Evolutionary conservation across 2,888 invertebrate genomes (phyloP), one percentile per base, ranked within the genome.

Genomic region (Oxycera nigricornis): DNA sequence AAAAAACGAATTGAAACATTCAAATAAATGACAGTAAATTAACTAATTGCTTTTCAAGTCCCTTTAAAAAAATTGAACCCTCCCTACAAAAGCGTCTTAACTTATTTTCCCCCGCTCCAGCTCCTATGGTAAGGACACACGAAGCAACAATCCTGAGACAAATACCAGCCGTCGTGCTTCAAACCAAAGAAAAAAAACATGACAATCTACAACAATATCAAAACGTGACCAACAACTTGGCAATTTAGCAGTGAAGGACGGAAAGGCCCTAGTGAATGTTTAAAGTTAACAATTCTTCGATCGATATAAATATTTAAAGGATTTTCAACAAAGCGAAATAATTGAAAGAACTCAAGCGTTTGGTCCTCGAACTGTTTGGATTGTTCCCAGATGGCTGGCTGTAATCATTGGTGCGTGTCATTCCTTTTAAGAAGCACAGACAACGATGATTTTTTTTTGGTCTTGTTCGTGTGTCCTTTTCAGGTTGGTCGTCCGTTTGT

Each of bases 261-360:
- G 17, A 20, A 31, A 35, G 62, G n/a, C n/a, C n/a, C n/a, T n/a
- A n/a, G 65, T 67, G 35, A 70, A 70, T 24, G 55, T 52, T 70
- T 76, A 81, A 82, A 81, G 82, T 80, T 81, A 82, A 82, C 83
- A 83, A 83, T 84, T 82, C 83, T 80, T 80, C 83, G 83, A 84
- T 85, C 85, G 83, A 84, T n/a, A n/a, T 84, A 84, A 85, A 84
- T 84, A 85, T 85, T 84, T 84, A 84, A 70, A 85, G 80, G 80
- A 81, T 80, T 81, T 81, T 79, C 80, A 83, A 82, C 84, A 84
- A 83, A 82, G 83, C 83, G 81, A 84, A 85, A 83, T 85, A 83
- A 85, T 84, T 85, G 84, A 85, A 85, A 83, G 83, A 84, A 84
- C 82, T 83, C 82, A 83, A 82, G 82, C 83, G 81, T 80, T 79